Evolutionary conservation across 2,888 invertebrate genomes (phyloP), one percentile per base, ranked within the genome.

Genomic region (Abscondita cerata): DNA sequence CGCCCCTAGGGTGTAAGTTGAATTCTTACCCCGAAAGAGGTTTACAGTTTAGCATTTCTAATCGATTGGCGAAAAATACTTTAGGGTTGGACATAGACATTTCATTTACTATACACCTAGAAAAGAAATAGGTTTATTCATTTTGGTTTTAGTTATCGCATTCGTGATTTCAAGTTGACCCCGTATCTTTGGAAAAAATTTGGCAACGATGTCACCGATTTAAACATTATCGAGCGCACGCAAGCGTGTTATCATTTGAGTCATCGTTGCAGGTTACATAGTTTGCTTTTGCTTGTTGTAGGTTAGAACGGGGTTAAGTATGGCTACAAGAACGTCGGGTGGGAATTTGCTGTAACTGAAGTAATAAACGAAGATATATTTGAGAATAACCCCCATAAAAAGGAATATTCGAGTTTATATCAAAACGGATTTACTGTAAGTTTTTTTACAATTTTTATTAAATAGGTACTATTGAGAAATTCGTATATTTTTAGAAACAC

Each of bases 381-480:
- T 18, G 60, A 69, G 60, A 41, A 41, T 2, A 41, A 59, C 33
- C 16, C 54, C 9, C 57, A n/a, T 16, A 55, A 11, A 53, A 68
- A 60, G 31, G 64, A 57, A 34, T 69, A 65, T 50, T 62, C 64
- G 13, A 62, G 63, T 12, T 47, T 52, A n/a, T 62, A 70, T 36
- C 60, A 67, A 31, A 71, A 71, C 50, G 70, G 67, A 53, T 70
- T 70, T 59, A 66, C 61, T 33, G 72, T 70, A 63, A 70, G 68
- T 65, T 51, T 54, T 60, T 12, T n/a, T n/a, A n/a, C n/a, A n/a
- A n/a, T n/a, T n/a, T 52, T 36, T n/a, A 25, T n/a, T 50, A 3
- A 40, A 33, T 52, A 15, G 12, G 8, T 34, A 3, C 8, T 6
- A 38, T 25, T 19, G 3, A 34, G 13, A 13, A 18, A 55, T 20